Percentiles rank a stretch among this genome's conserved stretches.
Evolutionary conservation across 2,113 vertebrate species (phyloP).

Genomic region (Prionailurus viverrinus): DNA sequence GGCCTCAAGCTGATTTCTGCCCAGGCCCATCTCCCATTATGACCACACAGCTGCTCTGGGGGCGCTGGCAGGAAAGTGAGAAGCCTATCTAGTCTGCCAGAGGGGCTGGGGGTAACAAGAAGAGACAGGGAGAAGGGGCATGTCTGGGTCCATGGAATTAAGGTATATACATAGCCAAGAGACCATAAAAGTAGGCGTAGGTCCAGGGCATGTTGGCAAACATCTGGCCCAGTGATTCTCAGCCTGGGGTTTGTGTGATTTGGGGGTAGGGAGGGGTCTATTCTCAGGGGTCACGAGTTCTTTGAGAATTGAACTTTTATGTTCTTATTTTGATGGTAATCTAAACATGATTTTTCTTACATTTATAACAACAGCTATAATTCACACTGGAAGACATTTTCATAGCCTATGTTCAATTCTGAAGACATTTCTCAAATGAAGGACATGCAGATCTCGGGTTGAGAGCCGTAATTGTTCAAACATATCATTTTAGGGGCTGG

Average conservation of each 20-base stretch:
- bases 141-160: neutral
- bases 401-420: neutral
- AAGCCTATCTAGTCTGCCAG: neutral
- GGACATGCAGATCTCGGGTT: neutral
- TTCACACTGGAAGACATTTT: slow-evolving; percentile 63
- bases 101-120: neutral
- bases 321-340: slow-evolving; percentile 61
- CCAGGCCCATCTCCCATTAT: neutral
- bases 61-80: neutral
- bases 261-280: neutral
- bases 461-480: neutral
- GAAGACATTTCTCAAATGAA: neutral
- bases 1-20: neutral
- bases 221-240: slow-evolving; percentile 38
- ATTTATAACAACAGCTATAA: slow-evolving; percentile 30
- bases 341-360: slow-evolving; percentile 42
- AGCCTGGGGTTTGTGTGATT: slow-evolving; percentile 24
- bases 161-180: slow-evolving; percentile 25
- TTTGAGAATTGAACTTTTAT: slow-evolving; percentile 61
- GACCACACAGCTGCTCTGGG: neutral
- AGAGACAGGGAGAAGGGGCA: neutral
- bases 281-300: slow-evolving; percentile 26
- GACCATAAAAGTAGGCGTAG: slow-evolving; percentile 20
- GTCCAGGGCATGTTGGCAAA: slow-evolving; percentile 24
- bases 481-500: neutral